These are phyloP conservation scores for Chionomys nivalis DNA, from an alignment of 2,113 vertebrate genomes.

Conservation along the genomic window DNA sequence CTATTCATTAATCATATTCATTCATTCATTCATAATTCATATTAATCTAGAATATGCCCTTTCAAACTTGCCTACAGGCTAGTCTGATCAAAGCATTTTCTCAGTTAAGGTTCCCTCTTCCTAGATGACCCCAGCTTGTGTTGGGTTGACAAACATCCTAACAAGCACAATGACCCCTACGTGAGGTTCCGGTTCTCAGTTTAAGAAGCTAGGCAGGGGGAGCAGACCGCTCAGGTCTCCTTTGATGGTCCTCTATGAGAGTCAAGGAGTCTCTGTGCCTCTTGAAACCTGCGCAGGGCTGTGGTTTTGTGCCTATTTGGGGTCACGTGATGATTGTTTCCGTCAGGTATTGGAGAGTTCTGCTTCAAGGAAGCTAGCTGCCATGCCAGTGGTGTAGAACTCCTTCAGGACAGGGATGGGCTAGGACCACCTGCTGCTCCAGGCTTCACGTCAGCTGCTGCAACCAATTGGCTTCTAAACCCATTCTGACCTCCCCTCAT, in stretches of 20 bases:
- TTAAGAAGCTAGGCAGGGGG: background rate
- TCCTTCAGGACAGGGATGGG: background rate
- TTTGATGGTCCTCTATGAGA: background rate
- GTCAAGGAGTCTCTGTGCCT: background rate
- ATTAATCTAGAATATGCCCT: background rate
- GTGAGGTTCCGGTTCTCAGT: background rate
- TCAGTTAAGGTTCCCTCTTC: background rate
- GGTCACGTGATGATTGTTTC: background rate
- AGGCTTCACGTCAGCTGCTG: rapidly evolving
- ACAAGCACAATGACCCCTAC: background rate
- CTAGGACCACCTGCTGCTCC: rapidly evolving
- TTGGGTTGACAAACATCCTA: background rate
- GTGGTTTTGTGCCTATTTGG: background rate
- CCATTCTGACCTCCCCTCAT: background rate
- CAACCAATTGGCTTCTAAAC: background rate
- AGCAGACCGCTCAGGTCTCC: background rate
- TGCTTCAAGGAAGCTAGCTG: background rate
- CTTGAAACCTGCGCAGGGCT: background rate
- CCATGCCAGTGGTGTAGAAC: background rate
- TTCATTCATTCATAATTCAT: background rate
- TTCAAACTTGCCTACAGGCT: background rate
- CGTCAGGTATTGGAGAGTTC: background rate
- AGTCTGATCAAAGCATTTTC: background rate
- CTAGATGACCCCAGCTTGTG: background rate
- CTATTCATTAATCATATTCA: background rate